Percentiles rank a stretch among this genome's conserved stretches.
Evolutionary conservation across 2,113 vertebrate species (phyloP).

Genomic region (Zeus faber): DNA sequence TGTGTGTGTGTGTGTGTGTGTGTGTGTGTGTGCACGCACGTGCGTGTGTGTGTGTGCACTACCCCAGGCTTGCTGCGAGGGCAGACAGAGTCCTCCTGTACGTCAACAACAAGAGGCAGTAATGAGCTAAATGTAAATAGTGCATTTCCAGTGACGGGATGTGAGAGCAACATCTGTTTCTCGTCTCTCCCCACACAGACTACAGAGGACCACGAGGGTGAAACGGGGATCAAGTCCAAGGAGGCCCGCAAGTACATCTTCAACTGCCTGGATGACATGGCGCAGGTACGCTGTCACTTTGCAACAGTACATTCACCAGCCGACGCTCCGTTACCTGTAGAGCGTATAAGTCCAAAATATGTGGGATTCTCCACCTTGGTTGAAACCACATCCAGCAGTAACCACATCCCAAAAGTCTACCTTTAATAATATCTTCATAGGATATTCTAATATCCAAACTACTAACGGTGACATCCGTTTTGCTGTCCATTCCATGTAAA

Average conservation of each 20-base stretch:
- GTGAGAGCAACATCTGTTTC: slow-evolving; percentile 63
- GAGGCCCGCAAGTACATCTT: slow-evolving; percentile 98
- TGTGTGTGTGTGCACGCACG: background rate
- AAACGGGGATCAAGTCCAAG: slow-evolving; percentile 96
- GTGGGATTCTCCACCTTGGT: no score
- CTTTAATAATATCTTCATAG: no score
- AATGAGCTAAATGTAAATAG: slow-evolving; percentile 71
- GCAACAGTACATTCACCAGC: no score
- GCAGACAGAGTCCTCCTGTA: slow-evolving; percentile 56
- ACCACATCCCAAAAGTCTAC: no score
- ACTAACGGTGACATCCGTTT: no score
- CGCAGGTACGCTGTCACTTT: slow-evolving; percentile 78
- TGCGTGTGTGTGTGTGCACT: slow-evolving; percentile 44
- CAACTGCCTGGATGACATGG: slow-evolving; percentile 97
- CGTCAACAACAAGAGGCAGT: slow-evolving; percentile 59
- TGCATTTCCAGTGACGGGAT: slow-evolving; percentile 55
- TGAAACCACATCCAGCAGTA: no score
- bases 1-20: slow-evolving; percentile 9
- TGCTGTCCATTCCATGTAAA: no score
- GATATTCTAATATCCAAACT: no score
- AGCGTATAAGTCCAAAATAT: no score
- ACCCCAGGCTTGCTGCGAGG: slow-evolving; percentile 62
- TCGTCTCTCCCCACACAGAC: slow-evolving; percentile 77
- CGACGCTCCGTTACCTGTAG: no score
- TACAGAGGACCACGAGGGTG: slow-evolving; percentile 91